Base-by-base conservation (phyloP, 2,797 vertebrate species). In the Falco rusticolus region DNA sequence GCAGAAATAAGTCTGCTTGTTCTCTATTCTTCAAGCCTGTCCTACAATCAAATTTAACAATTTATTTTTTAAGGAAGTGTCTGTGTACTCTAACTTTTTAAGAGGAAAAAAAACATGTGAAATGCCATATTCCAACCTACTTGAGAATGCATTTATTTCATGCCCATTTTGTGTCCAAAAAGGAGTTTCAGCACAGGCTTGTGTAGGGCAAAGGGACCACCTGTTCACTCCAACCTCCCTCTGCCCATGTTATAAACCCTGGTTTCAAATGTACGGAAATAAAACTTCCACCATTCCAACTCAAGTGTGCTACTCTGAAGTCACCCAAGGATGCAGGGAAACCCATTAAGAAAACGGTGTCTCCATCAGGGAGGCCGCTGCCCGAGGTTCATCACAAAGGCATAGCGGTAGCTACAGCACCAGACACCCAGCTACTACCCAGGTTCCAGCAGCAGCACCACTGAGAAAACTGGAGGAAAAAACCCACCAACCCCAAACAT, bases 341-440 rank as follows among this genome's bases (percentile, higher is more conserved):
- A 60, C 16, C 22, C 33, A 37, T 4, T 57, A 29, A 37, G 28
- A 28, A 85, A 59, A 39, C 2, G 24, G 25, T 3, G 8, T 53
- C 34, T 87, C 45, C 53, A 65, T 11, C 43, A 34, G 9, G 15
- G 21, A 74, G 4, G 6, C 72, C 51, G 33, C 39, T 60, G 50
- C n/a, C 13, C 11, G 28, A 60, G 11, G 24, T 22, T 75, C 53
- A 45, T 25, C 41, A 59, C 60, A 66, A 51, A 31, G n/a, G 15
- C 0, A 1, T 2, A 74, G 43, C 31, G 41, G 28, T 0, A 0
- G 16, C 65, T 48, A 59, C 13, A 50, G 39, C 53, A 48, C 0
- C 3, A 61, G 56, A 64, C 31, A 74, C 10, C 0, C 5, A 89
- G 21, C 17, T 37, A 61, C 48, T 65, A 47, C 65, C n/a, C 57